Percentiles rank a stretch among this genome's conserved stretches.
Conservation (phyloP, 2,888 invertebrate species). For the Acrobeloides nanus region DNA sequence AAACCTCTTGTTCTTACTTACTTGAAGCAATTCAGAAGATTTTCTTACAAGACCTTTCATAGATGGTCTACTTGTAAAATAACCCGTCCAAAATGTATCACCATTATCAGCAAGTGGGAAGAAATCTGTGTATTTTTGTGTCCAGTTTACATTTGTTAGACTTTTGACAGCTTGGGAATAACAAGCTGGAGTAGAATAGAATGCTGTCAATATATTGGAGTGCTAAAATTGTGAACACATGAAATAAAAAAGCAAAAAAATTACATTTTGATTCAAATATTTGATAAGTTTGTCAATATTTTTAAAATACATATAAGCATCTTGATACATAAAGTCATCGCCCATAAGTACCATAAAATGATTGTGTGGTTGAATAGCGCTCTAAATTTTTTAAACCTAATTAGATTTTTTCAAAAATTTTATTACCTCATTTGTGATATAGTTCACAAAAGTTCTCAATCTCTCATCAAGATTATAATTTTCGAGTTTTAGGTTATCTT, state of each 20-base stretch:
- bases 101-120: slow-evolving; percentile 78
- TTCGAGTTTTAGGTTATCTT: slow-evolving; percentile 56
- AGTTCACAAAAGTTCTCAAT: slow-evolving; percentile 36
- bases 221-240: no score
- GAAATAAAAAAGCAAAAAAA: no score
- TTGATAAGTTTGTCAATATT: slow-evolving; percentile 79
- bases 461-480: slow-evolving; percentile 61
- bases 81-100: slow-evolving; percentile 88
- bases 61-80: slow-evolving; percentile 58
- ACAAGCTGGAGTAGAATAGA: slow-evolving; percentile 62
- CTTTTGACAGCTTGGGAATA: no score
- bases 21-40: slow-evolving; percentile 57
- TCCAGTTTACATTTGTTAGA: slow-evolving; percentile 61
- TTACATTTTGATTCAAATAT: slow-evolving; percentile 62
- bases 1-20: no score
- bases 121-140: slow-evolving; percentile 75
- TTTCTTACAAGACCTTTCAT: slow-evolving; percentile 57
- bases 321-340: slow-evolving; percentile 78
- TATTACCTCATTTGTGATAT: slow-evolving; percentile 30
- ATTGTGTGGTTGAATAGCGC: slow-evolving; percentile 63
- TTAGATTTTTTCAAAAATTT: no score
- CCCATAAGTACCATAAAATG: slow-evolving; percentile 80
- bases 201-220: slow-evolving; percentile 67
- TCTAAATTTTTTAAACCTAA: no score
- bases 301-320: slow-evolving; percentile 71